Conservation (phyloP, 2,888 invertebrate genomes). For the Keiferia lycopersicella region DNA sequence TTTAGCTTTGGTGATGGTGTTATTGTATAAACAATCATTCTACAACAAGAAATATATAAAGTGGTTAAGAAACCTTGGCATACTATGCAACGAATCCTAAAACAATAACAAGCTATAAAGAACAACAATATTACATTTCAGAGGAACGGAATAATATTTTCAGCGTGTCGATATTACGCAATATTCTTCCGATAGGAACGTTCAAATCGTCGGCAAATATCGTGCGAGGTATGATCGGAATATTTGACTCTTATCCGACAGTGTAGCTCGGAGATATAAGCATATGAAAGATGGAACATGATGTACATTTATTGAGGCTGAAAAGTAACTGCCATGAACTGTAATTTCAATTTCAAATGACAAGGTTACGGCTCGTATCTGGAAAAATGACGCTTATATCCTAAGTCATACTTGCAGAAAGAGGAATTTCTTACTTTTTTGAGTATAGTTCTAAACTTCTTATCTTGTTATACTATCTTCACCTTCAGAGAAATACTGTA, state of each 20-base stretch:
- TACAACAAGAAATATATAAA: not conserved
- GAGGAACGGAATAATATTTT: not conserved
- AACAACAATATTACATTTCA: not conserved
- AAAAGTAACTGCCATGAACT: too few relatives aligned
- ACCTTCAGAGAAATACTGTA: too few relatives aligned
- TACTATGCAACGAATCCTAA: not conserved
- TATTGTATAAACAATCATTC: not conserved
- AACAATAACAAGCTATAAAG: not conserved
- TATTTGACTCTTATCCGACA: slow-evolving; percentile 23
- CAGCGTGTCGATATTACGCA: not conserved
- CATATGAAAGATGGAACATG: too few relatives aligned
- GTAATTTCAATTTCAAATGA: too few relatives aligned
- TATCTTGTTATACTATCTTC: too few relatives aligned
- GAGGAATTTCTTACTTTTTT: too few relatives aligned
- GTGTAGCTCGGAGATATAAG: not conserved
- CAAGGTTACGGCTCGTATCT: too few relatives aligned
- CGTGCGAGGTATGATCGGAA: slow-evolving; percentile 3
- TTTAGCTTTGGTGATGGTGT: slow-evolving; percentile 1
- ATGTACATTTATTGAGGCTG: too few relatives aligned
- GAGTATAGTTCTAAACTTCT: too few relatives aligned
- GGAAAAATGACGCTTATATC: too few relatives aligned
- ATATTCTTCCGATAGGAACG: not conserved
- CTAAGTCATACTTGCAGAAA: too few relatives aligned
- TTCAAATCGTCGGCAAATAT: not conserved
- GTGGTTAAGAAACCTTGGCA: slow-evolving; percentile 1